Conservation (phyloP, 2,113 vertebrate species). For the Guaruba guarouba region DNA sequence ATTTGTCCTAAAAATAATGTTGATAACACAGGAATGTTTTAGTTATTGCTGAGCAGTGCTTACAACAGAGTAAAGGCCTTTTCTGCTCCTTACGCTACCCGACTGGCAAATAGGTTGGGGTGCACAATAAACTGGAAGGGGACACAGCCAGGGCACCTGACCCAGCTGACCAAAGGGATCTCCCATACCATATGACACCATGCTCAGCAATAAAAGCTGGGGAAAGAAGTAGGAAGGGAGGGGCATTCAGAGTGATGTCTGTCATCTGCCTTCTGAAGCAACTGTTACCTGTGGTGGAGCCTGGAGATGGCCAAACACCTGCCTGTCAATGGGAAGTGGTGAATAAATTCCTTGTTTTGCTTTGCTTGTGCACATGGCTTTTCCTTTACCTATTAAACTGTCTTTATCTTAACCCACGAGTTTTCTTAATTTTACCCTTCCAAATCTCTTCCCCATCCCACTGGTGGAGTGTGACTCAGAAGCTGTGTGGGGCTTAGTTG, state of each 20-base stretch:
- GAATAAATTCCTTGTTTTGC: background rate
- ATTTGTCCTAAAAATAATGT: background rate
- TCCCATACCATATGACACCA: background rate
- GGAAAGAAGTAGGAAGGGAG: background rate
- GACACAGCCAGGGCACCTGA: background rate
- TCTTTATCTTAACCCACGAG: background rate
- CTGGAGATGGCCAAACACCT: background rate
- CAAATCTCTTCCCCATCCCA: background rate
- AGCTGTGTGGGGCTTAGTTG: background rate
- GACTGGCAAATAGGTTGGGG: background rate
- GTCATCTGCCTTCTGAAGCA: background rate
- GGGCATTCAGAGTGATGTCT: background rate
- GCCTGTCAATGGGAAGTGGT: background rate
- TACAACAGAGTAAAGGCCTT: background rate
- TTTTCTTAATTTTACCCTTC: background rate
- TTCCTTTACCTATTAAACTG: background rate
- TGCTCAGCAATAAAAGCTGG: background rate
- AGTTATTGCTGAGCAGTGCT: background rate
- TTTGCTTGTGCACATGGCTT: background rate
- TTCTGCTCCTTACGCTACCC: background rate
- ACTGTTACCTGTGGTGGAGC: background rate
- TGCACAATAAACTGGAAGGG: background rate
- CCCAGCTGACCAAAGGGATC: background rate
- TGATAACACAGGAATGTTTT: background rate
- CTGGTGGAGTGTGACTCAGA: background rate